Conservation (phyloP, 2,797 vertebrate species). For the Tragopan temminckii region DNA sequence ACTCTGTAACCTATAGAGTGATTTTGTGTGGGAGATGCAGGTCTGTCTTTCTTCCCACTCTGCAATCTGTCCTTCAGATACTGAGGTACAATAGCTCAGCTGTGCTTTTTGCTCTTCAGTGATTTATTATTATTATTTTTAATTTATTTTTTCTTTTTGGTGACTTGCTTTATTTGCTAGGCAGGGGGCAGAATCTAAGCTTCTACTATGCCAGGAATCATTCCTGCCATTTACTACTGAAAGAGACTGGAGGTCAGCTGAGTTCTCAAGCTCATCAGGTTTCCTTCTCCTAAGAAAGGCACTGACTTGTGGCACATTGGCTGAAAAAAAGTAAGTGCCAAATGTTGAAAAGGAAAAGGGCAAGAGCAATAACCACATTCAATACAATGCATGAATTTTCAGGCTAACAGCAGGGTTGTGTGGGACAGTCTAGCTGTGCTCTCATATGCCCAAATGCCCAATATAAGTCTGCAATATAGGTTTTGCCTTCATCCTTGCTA, state of each 20-base stretch:
- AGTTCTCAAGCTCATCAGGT: constrained; percentile 17
- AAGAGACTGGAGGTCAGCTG: background rate
- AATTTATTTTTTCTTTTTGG: too few relatives aligned
- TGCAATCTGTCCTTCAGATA: background rate
- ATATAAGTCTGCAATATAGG: rapidly evolving
- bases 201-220: background rate
- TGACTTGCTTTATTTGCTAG: background rate
- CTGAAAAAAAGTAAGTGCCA: background rate
- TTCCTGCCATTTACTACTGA: background rate
- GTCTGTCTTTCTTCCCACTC: background rate
- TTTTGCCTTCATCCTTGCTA: background rate
- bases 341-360: background rate
- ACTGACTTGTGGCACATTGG: background rate
- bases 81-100: background rate
- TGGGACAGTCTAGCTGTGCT: background rate
- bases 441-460: background rate
- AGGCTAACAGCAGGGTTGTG: background rate
- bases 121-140: background rate
- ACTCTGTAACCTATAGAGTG: rapidly evolving
- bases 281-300: background rate
- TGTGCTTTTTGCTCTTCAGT: background rate
- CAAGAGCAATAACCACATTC: background rate
- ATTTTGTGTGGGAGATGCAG: rapidly evolving
- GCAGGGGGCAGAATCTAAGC: background rate
- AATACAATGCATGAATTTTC: background rate